Conservation (phyloP, 2,888 invertebrate genomes). For the Drosophila cyrtoloma region DNA sequence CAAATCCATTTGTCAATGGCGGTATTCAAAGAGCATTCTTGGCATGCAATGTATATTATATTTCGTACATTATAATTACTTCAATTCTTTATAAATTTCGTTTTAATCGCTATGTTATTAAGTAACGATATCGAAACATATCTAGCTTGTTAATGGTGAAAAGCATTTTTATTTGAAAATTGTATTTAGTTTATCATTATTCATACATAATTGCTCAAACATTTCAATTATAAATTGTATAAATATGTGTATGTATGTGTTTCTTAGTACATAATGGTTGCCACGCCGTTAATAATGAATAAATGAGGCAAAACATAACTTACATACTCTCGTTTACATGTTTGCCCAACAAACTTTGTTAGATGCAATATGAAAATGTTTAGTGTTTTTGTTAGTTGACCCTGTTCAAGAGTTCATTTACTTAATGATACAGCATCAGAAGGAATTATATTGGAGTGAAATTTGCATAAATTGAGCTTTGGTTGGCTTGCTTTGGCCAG, state of each 20-base stretch:
- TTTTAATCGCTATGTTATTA: constrained; percentile 45
- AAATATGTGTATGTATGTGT: constrained; percentile 55
- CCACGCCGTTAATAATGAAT: constrained; percentile 59
- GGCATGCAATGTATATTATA: constrained; percentile 45
- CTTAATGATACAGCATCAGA: neutral
- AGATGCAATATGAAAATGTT: constrained; percentile 4
- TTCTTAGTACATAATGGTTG: constrained; percentile 56
- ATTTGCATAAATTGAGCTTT: neutral
- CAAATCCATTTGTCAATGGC: constrained; percentile 31
- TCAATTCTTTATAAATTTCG: constrained; percentile 31
- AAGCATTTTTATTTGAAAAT: constrained; percentile 53
- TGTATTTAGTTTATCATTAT: constrained; percentile 56
- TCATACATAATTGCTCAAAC: constrained; percentile 51
- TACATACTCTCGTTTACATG: constrained; percentile 13
- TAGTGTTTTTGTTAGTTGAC: neutral
- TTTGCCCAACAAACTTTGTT: constrained; percentile 1
- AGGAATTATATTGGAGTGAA: neutral
- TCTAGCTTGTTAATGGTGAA: constrained; percentile 54
- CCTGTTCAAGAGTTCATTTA: neutral
- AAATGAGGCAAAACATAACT: constrained; percentile 58
- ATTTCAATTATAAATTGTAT: constrained; percentile 64
- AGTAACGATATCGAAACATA: constrained; percentile 49
- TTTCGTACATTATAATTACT: constrained; percentile 41
- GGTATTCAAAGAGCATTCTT: constrained; percentile 34
- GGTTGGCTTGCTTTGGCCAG: neutral